Evolutionary conservation across 64 coral and sea anemone species (phyloP), one percentile per base, ranked within the genome.

Genomic region (Catalaphyllia jardinei): DNA sequence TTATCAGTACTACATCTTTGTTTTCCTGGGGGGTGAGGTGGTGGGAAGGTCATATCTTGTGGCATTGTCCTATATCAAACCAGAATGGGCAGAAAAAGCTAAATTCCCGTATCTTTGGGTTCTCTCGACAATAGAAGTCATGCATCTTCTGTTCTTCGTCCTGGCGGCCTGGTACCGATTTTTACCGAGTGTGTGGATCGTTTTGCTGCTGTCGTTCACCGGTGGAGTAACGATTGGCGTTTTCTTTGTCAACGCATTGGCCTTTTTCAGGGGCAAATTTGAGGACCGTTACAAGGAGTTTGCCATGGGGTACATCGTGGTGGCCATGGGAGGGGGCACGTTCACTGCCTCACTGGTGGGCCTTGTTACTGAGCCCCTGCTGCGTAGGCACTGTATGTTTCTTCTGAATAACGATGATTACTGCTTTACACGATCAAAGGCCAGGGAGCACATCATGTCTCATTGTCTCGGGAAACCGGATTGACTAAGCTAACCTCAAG

Each of bases 111-210:
- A 86, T 51, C 63, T 96, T 25, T 96, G 94, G 94, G 60, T 85
- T 10, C 86, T 92, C 12, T 89, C 90, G 8, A 62, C 79, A 11
- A 86, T 87, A 49, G 94, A 96, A 80, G 87, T 96, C 27, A 65
- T 59, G 27, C 74, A 82, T 46, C 77, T 96, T 31, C 24, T 96
- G 52, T 89, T 93, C n/a, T 79, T 92, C 33, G 51, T 92, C 31
- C 75, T 96, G 0, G 90, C 90, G 9, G 88, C 90, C 52, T 96
- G 94, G 94, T 96, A 92, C 67, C 86, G 90, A 6, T 96, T 96
- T 61, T 64, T 96, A 27, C 90, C 94, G 1, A 92, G 63, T 22
- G 90, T 96, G 20, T 72, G 71, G 17, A 31, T 89, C 29, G 87
- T 92, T 1, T 49, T 96, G 8, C 28, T 89, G 29, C 62, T 96